Evolutionary conservation across 2,888 invertebrate species (phyloP), one percentile per base, ranked within the genome.

Genomic region (Ectropis crepuscularia): DNA sequence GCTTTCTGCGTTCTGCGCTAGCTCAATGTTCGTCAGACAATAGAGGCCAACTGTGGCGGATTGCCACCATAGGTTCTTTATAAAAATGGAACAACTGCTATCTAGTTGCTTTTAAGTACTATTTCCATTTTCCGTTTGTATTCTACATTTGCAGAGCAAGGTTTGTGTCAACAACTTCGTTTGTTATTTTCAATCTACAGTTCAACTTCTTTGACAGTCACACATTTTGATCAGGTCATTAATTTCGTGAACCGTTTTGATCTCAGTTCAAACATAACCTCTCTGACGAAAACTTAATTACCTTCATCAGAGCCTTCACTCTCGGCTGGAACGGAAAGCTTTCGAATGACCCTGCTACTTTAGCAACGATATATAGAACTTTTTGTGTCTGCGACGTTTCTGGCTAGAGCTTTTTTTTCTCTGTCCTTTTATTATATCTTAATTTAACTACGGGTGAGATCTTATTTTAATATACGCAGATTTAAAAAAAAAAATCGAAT

Each of bases 301-400:
- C 67, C 66, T 69, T 66, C 63, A 68, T 67, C 46, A 59, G 61
- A 65, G 53, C 47, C 61, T 69, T 65, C 69, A 61, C 57, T 63
- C 60, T 64, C 65, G 63, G 64, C 60, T 54, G 62, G 62, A 72
- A 71, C 74, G 63, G 65, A 72, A 71, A 74, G 65, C 57, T 77
- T 76, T 69, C 66, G 70, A 71, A 71, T 69, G 67, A 75, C 69
- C 72, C 71, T 65, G 68, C 65, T 64, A 9, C 53, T 71, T 72
- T 67, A 63, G 71, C 73, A 72, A 72, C 68, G 74, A 77, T 74
- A 69, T 70, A 75, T 78, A 72, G 55, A 67, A 70, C 72, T 72
- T 75, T 73, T 78, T 74, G 67, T 77, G 74, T 73, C 74, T 72
- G 63, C 65, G 51, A 57, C 58, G 64, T 69, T 59, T 61, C 16